These are phyloP conservation scores for Pachypsylla venusta DNA, from an alignment of 1,140 invertebrate genomes.

Conservation along the genomic window DNA sequence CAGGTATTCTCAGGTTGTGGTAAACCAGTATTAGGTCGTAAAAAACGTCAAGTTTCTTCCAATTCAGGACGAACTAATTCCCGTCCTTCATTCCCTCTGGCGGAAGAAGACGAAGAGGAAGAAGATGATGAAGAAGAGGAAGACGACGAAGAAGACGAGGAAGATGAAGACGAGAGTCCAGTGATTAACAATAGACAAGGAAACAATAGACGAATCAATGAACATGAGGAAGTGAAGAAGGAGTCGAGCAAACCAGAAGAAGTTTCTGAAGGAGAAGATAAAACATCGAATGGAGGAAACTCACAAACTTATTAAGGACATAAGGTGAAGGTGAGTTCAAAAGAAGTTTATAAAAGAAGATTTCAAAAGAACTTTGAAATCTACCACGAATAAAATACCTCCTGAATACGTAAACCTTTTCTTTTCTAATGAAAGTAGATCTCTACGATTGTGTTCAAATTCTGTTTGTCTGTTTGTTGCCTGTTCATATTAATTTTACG, in stretches of 20 bases:
- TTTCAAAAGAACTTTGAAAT: too few relatives aligned
- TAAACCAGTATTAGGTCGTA: conserved; percentile 49
- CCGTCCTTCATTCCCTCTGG: neutral
- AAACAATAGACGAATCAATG: conserved; percentile 24
- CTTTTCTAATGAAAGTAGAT: too few relatives aligned
- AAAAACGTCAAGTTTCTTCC: conserved; percentile 27
- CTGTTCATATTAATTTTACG: too few relatives aligned
- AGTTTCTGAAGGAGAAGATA: conserved; percentile 13
- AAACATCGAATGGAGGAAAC: neutral
- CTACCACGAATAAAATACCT: too few relatives aligned
- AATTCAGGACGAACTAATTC: neutral
- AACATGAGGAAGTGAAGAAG: conserved; percentile 7
- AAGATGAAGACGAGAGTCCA: conserved; percentile 26
- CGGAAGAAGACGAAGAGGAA: conserved; percentile 16
- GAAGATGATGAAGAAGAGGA: conserved; percentile 22
- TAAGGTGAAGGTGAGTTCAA: conserved; percentile 38
- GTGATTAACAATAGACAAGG: neutral
- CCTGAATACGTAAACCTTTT: too few relatives aligned
- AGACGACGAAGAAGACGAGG: conserved; percentile 14
- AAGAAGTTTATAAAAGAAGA: too few relatives aligned
- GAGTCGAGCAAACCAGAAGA: conserved; percentile 19
- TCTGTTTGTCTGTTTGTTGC: too few relatives aligned
- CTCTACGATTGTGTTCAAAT: too few relatives aligned
- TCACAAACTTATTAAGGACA: conserved; percentile 64
- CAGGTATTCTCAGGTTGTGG: conserved; percentile 65